Base-by-base conservation (phyloP, 2,888 invertebrate species). In the Hypolimnas misippus region DNA sequence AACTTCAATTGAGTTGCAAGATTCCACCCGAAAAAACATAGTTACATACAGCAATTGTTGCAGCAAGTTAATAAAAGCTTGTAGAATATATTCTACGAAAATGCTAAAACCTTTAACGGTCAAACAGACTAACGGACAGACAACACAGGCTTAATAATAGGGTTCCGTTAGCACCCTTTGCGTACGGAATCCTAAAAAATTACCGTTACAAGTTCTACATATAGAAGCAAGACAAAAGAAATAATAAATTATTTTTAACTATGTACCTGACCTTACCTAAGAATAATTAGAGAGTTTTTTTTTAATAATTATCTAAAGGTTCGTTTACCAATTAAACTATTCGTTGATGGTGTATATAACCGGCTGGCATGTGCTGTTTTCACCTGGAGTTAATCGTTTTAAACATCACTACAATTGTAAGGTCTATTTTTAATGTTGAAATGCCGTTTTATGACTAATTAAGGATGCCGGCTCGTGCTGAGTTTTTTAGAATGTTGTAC, bases 181-280 rank as follows among this genome's bases (percentile, higher is more conserved):
- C 5, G 5, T 25, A 25, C 2, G 5, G 25, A 25, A 25, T 5
- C 25, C 25, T 38, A 38, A 38, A 38, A 38, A 38, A 2, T 4
- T 3, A 38, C n/a, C 35, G n/a, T n/a, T 38, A 33, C 10, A 33
- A 33, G 33, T 6, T 6, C 33, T 2, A 33, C 6, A 33, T 6
- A n/a, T n/a, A n/a, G n/a, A n/a, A n/a, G n/a, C n/a, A 49, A 29
- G 7, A n/a, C 49, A n/a, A 53, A 25, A 60, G 53, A 60, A 53
- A 42, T 29, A 12, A 38, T 8, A 38, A 33, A 46, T 60, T 29
- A 56, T 44, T 12, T 29, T 46, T 64, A 60, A 50, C 50, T 54
- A 58, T 55, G 35, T 60, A 58, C 57, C 57, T 63, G 66, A 66
- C 66, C 66, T 66, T 63, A 58, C 55, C 4, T 50, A 64, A 66